These are phyloP conservation scores for Poeciliopsis occidentalis DNA, from an alignment of 2,113 vertebrate genomes.

Conservation along the genomic window DNA sequence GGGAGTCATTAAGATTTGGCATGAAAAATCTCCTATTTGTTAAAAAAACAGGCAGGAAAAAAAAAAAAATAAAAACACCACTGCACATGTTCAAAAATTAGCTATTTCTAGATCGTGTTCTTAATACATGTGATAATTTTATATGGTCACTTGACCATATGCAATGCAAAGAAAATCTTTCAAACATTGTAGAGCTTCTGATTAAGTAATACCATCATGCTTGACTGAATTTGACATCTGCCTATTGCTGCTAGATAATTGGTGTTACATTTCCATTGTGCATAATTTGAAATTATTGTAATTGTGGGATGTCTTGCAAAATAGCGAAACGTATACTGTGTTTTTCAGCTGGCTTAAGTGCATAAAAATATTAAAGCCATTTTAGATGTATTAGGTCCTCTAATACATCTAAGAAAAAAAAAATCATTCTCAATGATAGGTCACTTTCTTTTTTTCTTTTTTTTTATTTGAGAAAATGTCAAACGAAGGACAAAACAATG, in stretches of 20 bases:
- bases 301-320: slow-evolving; percentile 1
- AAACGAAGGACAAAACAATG: neutral
- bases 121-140: neutral
- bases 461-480: neutral
- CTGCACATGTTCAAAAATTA: neutral
- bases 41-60: neutral
- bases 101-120: neutral
- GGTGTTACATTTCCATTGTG: neutral
- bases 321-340: neutral
- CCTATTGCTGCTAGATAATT: neutral
- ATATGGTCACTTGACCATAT: slow-evolving; percentile 7
- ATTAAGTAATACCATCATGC: slow-evolving; percentile 6
- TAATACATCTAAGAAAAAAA: neutral
- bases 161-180: slow-evolving; percentile 5
- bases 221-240: neutral
- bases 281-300: neutral
- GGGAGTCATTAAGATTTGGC: too few species aligned
- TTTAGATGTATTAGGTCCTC: neutral
- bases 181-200: neutral
- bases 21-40: too few species aligned
- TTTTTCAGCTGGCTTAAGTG: neutral
- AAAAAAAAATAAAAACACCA: too few species aligned
- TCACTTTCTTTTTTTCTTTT: neutral
- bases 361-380: neutral
- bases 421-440: neutral